Conservation (phyloP, 1,140 invertebrate species). For the Sesamia nonagrioides region DNA sequence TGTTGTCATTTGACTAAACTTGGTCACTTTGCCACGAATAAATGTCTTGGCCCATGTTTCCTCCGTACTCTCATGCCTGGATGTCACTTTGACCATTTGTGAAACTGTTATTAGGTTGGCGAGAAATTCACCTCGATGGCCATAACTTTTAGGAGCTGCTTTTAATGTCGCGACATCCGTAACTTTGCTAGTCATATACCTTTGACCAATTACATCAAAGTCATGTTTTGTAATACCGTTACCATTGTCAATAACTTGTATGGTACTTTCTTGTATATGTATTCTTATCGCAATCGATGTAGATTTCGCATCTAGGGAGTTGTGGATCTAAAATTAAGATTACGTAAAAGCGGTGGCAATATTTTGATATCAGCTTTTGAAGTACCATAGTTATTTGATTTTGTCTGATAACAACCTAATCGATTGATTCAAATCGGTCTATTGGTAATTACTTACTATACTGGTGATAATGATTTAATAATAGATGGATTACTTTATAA, state of each 20-base stretch:
- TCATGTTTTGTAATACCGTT: conserved; percentile 87
- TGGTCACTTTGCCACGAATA: conserved; percentile 67
- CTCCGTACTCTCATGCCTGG: conserved; percentile 74
- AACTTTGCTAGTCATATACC: conserved; percentile 90
- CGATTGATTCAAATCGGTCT: background rate
- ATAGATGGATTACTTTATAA: too few relatives aligned
- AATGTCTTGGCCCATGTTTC: conserved; percentile 85
- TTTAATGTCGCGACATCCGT: conserved; percentile 84
- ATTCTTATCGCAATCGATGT: conserved; percentile 89
- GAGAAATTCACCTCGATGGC: conserved; percentile 90
- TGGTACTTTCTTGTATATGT: conserved; percentile 87
- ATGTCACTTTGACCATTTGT: conserved; percentile 87
- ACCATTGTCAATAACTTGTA: conserved; percentile 92
- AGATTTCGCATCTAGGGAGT: conserved; percentile 90
- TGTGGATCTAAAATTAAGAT: conserved; percentile 86
- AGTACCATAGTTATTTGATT: background rate
- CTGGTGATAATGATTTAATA: too few relatives aligned
- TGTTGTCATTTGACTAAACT: conserved; percentile 63
- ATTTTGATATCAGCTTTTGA: conserved; percentile 23
- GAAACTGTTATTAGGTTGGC: conserved; percentile 89
- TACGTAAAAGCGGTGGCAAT: conserved; percentile 1
- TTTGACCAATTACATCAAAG: conserved; percentile 87
- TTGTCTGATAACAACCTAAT: background rate
- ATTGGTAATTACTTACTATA: too few relatives aligned
- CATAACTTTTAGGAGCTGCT: conserved; percentile 87